Base-by-base conservation (phyloP, 2,113 vertebrate genomes). In the Bujurquina vittata region DNA sequence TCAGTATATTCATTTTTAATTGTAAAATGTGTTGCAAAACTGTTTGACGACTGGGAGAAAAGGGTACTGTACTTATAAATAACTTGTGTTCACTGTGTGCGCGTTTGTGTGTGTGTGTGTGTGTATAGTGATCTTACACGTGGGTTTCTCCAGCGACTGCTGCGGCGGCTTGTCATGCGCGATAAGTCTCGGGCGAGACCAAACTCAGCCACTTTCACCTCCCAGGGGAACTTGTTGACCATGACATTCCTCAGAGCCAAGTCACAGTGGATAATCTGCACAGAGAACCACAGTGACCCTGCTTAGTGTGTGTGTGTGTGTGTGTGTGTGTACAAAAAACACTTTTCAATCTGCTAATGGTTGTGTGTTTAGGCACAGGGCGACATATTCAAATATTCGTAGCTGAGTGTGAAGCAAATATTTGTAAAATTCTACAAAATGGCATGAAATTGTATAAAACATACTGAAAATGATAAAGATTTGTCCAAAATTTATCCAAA, bases 171-270 rank as follows among this genome's bases (percentile, higher is more conserved):
- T 3, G 57, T 74, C 22, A 85, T 83, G 46, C 79, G 67, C 0
- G 84, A 88, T 17, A 95, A 26, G 58, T 95, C 93, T 56, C 84
- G 89, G 37, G 95, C 94, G 79, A 95, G 77, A 10, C 95, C 90
- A 0, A 96, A 96, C 88, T 96, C 95, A 0, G 89, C 85, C 56
- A 96, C 84, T 33, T 95, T 96, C 60, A 95, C 91, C 82, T 95
- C 94, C 90, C 90, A 92, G 1, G 95, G 95, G 83, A 95, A 95
- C 67, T 58, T 92, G 60, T 88, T 91, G 17, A 96, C 89, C 93
- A 96, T 84, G 80, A 96, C 81, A 59, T 96, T 96, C 75, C 95
- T 89, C 74, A 95, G 86, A 69, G 93, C 93, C 88, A 96, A 69
- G 84, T 96, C 94, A 81, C 94, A 91, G 88, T 96, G 95, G 14